Base-by-base conservation (phyloP, 2,113 vertebrate genomes). In the Strix aluco region DNA sequence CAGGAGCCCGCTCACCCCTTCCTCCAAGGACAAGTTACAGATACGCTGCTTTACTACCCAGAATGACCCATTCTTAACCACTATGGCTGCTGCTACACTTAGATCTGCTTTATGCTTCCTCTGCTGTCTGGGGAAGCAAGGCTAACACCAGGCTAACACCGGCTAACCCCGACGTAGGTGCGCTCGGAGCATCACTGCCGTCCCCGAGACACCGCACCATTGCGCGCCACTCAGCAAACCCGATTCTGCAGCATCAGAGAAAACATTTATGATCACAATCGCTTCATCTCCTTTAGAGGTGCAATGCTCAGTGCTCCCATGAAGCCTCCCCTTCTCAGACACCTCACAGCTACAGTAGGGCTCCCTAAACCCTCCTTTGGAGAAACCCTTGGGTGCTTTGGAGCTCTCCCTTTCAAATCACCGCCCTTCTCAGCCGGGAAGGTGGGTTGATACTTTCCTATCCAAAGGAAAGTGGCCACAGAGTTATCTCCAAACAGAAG, bases 121-220 rank as follows among this genome's bases (percentile, higher is more conserved):
- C 8, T 51, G 54, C 36, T 23, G 2, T 1, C 9, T 3, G 1
- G 5, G 21, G 29, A 34, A 85, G 6, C 42, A 32, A 63, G 38
- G 62, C 40, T 36, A 25, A 55, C 51, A 80, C 5, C 6, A 42
- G 4, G 29, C 4, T 11, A 72, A 69, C 20, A 40, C 8, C 4
- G 3, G 29, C 4, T 11, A 72, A 69, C 20, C 47, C 8, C 3
- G 7, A 8, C 0, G 47, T 9, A 14, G 16, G 20, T 7, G 26
- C 2, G 4, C 58, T 54, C 0, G 0, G 61, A 49, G 71, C 85
- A 70, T n/a, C 29, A 1, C 17, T 1, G 1, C 29, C 3, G 49
- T 4, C 29, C 67, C 34, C 1, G 5, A 11, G 61, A 10, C 12
- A 11, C 29, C 0, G 2, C 66, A 10, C 20, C 36, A 10, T 6